Evolutionary conservation across 1,140 invertebrate genomes (phyloP).

Genomic region (Bombus sibiricus): DNA sequence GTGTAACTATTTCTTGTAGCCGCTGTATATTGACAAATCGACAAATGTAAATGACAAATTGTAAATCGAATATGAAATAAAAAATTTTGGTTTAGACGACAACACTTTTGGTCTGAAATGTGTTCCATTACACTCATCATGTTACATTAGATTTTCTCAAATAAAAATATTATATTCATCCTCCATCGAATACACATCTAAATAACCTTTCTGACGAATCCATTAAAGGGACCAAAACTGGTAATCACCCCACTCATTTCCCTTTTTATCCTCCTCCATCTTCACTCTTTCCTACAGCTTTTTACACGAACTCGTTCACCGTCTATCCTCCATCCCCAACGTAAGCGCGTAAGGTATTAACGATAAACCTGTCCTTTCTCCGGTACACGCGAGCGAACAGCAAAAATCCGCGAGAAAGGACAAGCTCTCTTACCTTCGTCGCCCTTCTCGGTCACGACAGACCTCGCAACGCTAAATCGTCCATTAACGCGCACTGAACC

Average conservation of each 20-base stretch:
- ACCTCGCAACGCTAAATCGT: slow-evolving; percentile 61
- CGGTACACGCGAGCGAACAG: neutral
- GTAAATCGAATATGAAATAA: too few species aligned
- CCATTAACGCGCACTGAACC: slow-evolving; percentile 67
- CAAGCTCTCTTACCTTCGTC: neutral
- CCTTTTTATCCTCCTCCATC: neutral
- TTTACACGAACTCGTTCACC: neutral
- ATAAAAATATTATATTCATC: neutral
- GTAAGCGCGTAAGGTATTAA: neutral
- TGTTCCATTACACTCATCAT: too few species aligned
- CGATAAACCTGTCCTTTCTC: neutral
- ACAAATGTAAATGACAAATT: too few species aligned
- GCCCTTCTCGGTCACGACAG: neutral
- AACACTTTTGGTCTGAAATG: too few species aligned
- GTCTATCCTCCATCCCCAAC: neutral
- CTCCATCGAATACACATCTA: neutral
- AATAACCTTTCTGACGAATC: neutral
- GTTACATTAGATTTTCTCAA: neutral
- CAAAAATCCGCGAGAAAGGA: slow-evolving; percentile 20
- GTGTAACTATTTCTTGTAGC: too few species aligned
- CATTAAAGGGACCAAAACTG: neutral
- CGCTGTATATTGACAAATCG: too few species aligned
- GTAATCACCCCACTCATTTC: neutral
- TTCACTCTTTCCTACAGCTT: neutral
- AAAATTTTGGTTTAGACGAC: too few species aligned